phyloP scores from a whole-genome alignment of 2,888 invertebrate genomes.

The Willowsia nigromaculata region DNA sequence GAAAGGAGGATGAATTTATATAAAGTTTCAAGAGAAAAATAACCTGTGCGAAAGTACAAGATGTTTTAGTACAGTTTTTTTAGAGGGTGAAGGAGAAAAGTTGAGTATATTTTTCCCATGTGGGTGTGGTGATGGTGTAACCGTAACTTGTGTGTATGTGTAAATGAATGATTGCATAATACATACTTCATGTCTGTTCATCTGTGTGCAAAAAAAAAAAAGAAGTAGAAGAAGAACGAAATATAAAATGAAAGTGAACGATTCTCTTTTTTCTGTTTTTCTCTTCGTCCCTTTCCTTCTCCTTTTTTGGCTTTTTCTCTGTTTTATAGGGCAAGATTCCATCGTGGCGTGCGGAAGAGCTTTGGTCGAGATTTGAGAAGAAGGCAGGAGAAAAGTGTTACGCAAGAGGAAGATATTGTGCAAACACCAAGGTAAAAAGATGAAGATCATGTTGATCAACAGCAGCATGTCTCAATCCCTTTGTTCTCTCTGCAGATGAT shows the following conservation, averaged over 20 bases:
- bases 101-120: conserved; percentile 45
- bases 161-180: background rate
- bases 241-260: conserved; percentile 52
- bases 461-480: background rate
- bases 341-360: conserved; percentile 77
- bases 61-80: background rate
- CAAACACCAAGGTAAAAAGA: conserved; percentile 71
- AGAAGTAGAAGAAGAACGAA: no score
- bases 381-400: conserved; percentile 74
- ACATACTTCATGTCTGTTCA: no score
- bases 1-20: no score
- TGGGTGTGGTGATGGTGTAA: conserved; percentile 44
- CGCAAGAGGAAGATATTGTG: conserved; percentile 75
- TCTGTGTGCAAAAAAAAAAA: no score
- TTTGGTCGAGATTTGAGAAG: conserved; percentile 76
- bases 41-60: background rate
- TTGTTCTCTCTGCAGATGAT: background rate
- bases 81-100: conserved; percentile 1
- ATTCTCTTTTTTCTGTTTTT: conserved; percentile 33
- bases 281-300: background rate
- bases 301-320: conserved; percentile 32
- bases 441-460: background rate
- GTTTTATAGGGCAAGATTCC: conserved; percentile 74
- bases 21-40: conserved; percentile 42
- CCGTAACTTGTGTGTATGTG: no score